Conservation (phyloP, 2,888 invertebrate genomes). For the Andrena praecox region DNA sequence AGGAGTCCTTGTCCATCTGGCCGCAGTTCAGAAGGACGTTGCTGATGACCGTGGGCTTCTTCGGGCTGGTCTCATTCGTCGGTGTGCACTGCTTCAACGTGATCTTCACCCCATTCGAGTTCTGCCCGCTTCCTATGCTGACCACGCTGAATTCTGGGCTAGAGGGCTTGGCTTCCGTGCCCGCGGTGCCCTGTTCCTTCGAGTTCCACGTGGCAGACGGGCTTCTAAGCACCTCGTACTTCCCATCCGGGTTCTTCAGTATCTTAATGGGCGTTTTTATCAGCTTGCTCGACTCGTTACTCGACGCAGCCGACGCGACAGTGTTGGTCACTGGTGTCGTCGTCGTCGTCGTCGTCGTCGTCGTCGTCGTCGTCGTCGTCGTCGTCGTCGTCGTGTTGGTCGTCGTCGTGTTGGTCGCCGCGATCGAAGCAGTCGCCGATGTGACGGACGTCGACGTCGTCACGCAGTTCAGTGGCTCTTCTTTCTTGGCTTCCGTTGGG, state of each 20-base stretch:
- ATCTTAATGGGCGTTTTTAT: constrained; percentile 81
- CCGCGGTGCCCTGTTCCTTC: constrained; percentile 40
- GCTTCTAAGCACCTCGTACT: constrained; percentile 76
- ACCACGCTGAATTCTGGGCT: constrained; percentile 80
- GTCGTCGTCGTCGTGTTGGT: constrained; percentile 4
- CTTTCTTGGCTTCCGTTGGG: background rate
- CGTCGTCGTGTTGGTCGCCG: background rate
- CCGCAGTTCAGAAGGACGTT: constrained; percentile 74
- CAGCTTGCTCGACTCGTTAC: constrained; percentile 55
- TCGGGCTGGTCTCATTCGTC: constrained; percentile 58
- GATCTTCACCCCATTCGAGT: constrained; percentile 80
- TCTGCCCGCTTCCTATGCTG: constrained; percentile 76
- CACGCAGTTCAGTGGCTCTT: constrained; percentile 4
- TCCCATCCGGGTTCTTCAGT: constrained; percentile 78
- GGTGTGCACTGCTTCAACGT: constrained; percentile 79
- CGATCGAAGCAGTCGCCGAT: constrained; percentile 10
- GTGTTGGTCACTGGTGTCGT: constrained; percentile 31
- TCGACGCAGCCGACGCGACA: constrained; percentile 14
- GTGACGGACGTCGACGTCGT: constrained; percentile 21
- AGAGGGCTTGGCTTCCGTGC: constrained; percentile 56
- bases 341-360: background rate
- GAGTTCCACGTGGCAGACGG: constrained; percentile 44
- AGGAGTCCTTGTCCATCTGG: constrained; percentile 57
- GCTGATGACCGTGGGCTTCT: constrained; percentile 79
- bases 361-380: background rate